Evolutionary conservation across 2,113 vertebrate genomes (phyloP), one percentile per base, ranked within the genome.

Genomic region (Phoenicopterus ruber): DNA sequence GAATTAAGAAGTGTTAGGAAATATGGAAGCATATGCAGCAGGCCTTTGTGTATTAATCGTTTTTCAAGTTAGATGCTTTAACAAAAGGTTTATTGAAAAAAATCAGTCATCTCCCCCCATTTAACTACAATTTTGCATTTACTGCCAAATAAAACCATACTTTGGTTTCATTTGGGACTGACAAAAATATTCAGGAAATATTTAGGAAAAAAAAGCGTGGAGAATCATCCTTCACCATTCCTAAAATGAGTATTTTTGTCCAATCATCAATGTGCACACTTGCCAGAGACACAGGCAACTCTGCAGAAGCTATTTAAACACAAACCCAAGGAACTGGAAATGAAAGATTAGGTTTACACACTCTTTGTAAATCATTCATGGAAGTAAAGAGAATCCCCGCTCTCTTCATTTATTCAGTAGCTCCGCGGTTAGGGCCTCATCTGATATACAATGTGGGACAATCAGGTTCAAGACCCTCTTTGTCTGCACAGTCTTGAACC

Each of bases 401-500:
- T 42, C 76, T 82, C 90, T 96, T 96, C 42, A 86, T 67, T 92
- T 95, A 96, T 89, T 96, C 89, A 96, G 78, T 47, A 96, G 93
- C 86, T 96, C 73, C 2, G 46, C 0, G 69, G 63, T 95, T 94
- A 94, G 93, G 72, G 86, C 77, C 81, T 94, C 80, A 86, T 91
- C 91, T 91, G 77, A 95, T 91, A 94, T 42, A 96, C 83, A 97
- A 86, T 28, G 65, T 88, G 81, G 96, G 89, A 93, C 86, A 84
- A 93, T 89, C 80, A 83, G 94, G 83, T 96, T 97, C 94, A 92
- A 84, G 91, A 94, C 91, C 80, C 31, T 87, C 66, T 86, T 88
- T 81, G 88, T 85, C 82, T 76, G 72, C 76, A 81, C 9, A 7
- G 91, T 96, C 86, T 88, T 95, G 72, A 96, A 88, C 88, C 72